A percentile compares a stretch with the other conserved stretches of the same genome.
Conservation (phyloP, 2,113 vertebrate species). For the Empidonax alnorum region DNA sequence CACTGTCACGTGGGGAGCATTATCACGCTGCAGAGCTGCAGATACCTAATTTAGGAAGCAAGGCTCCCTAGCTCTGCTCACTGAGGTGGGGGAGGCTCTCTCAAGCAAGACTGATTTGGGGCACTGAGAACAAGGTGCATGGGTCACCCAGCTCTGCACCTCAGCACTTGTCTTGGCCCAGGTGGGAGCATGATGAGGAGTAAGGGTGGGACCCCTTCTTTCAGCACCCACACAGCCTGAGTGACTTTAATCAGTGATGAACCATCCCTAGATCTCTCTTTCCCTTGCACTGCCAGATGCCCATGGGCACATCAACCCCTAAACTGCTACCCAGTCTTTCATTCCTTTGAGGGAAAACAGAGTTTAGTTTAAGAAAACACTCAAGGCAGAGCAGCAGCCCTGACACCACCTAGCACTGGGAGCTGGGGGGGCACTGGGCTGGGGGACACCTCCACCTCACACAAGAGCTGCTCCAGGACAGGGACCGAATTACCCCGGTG, state of each 20-base stretch:
- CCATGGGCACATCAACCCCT: neutral
- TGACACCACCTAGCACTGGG: neutral
- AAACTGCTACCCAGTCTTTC: neutral
- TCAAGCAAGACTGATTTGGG: neutral
- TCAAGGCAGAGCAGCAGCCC: neutral
- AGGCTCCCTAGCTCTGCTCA: neutral
- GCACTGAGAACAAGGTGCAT: fast-evolving
- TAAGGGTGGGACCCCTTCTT: neutral
- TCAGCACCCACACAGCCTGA: neutral
- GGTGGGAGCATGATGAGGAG: neutral
- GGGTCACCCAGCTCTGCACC: neutral
- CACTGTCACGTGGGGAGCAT: neutral
- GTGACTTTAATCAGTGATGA: neutral
- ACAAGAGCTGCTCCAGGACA: neutral
- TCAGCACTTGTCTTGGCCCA: neutral
- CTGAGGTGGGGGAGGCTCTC: neutral
- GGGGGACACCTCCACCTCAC: neutral
- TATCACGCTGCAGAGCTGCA: neutral
- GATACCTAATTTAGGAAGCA: slow-evolving; percentile 15
- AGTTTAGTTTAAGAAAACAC: neutral
- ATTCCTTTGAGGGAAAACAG: neutral
- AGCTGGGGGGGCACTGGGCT: neutral
- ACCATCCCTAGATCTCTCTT: neutral
- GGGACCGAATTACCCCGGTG: neutral
- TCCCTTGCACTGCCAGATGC: neutral